Conservation (phyloP, 2,113 vertebrate genomes). For the Malurus alboscapulatus region DNA sequence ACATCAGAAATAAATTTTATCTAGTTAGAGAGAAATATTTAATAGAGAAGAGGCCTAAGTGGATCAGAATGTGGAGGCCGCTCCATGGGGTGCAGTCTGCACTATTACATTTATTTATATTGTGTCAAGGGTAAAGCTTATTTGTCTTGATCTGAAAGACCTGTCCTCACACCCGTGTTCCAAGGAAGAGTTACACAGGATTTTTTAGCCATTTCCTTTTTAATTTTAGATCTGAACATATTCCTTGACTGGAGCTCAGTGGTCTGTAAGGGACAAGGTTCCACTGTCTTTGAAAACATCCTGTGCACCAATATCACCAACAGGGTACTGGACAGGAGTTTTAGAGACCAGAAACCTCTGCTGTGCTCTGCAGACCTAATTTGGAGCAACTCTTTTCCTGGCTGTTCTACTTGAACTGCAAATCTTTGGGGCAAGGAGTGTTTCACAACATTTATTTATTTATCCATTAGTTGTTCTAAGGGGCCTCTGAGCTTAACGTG, state of each 20-base stretch:
- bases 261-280: not conserved
- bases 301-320: not conserved
- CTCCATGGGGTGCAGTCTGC: fast-evolving
- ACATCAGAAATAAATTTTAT: not conserved
- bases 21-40: not conserved
- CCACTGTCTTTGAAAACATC: not conserved
- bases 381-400: not conserved
- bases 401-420: not conserved
- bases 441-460: not conserved
- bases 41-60: not conserved
- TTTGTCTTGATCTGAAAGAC: not conserved
- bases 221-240: not conserved
- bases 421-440: not conserved
- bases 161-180: not conserved
- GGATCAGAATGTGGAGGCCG: not conserved
- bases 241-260: not conserved
- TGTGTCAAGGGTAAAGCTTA: not conserved
- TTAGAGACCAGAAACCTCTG: not conserved
- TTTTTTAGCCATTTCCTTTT: not conserved
- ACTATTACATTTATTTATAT: not conserved
- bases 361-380: not conserved
- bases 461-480: not conserved
- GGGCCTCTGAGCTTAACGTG: not conserved
- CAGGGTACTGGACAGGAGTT: not conserved
- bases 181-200: not conserved